These are phyloP conservation scores for Pholis gunnellus DNA, from an alignment of 2,113 vertebrate species.

Conservation along the genomic window DNA sequence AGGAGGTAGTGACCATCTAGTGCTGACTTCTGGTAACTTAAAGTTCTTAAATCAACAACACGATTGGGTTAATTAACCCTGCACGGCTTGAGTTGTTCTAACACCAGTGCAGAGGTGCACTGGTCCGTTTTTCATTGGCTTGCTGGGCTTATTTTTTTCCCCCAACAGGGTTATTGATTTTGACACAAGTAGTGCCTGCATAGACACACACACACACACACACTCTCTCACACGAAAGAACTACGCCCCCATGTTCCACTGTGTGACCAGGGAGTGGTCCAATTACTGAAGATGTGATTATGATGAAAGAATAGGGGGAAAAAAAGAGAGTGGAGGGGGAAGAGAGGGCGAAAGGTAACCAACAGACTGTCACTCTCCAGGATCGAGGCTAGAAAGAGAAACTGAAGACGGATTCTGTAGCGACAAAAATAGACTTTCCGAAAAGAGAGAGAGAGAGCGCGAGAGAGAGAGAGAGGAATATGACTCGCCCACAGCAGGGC, in stretches of 20 bases:
- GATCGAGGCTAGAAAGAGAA: slow-evolving; percentile 54
- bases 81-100: not conserved
- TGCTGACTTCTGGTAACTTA: slow-evolving; percentile 3
- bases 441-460: not conserved
- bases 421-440: slow-evolving; percentile 40
- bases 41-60: not conserved
- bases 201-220: not conserved
- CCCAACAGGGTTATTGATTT: slow-evolving; percentile 41
- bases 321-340: not conserved
- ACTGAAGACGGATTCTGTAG: slow-evolving; percentile 35
- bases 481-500: slow-evolving; percentile 62
- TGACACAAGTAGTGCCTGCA: not conserved
- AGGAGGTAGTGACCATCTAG: not conserved
- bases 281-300: slow-evolving; percentile 25
- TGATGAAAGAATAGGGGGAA: slow-evolving; percentile 3
- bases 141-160: slow-evolving; percentile 21
- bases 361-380: slow-evolving; percentile 22
- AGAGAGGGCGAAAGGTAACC: not conserved
- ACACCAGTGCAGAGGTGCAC: not conserved
- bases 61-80: not conserved
- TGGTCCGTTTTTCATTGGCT: slow-evolving; percentile 4
- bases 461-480: slow-evolving; percentile 21
- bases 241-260: not conserved
- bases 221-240: not conserved
- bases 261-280: slow-evolving; percentile 17